Evolutionary conservation across 92 coral and sea anemone genomes (phyloP), one percentile per base, ranked within the genome.

Genomic region (Diadumene lineata): DNA sequence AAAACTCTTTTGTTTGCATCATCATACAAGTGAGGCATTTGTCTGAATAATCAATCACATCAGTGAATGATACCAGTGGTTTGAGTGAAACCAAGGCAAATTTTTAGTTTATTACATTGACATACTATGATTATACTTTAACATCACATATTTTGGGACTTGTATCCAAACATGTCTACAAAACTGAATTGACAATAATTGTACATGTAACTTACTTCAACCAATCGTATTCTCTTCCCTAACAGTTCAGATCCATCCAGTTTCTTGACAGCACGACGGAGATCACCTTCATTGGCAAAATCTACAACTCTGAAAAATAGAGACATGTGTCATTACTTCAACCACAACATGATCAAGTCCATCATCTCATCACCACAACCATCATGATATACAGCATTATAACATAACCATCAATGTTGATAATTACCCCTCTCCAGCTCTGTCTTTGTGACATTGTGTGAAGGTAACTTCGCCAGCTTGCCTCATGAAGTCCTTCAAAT

Each of bases 401-500:
- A 4, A 38, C 48, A 38, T 38, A 38, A 38, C 43, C 18, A 56
- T 38, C 48, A 38, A 4, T 38, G 48, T 38, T 13, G 43, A 1
- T 62, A 46, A 90, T 60, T 21, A 94, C 98, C 98, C 98, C 68
- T 94, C 97, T 21, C 98, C 98, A 34, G 88, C 86, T 78, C 98
- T 88, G 64, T 94, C 98, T 76, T 93, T 94, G 82, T 94, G 98
- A 63, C 98, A 94, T 65, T 94, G 98, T 24, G 91, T 75, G 65
- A 94, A 94, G 1, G 98, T 88, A 68, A 94, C 98, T 53, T 94
- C 98, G 43, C 98, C 98, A 66, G 90, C 98, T 46, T 94, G 97
- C 7, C 98, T 84, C 98, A 94, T 94, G 87, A 83, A 94, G 64
- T 94, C 98, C 56, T 94, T 94, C 71, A 94, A 81, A 66, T 94